phyloP scores from a whole-genome alignment of 37 sponge, comb jelly and placozoan species.

The Cliona cf. orientalis region DNA sequence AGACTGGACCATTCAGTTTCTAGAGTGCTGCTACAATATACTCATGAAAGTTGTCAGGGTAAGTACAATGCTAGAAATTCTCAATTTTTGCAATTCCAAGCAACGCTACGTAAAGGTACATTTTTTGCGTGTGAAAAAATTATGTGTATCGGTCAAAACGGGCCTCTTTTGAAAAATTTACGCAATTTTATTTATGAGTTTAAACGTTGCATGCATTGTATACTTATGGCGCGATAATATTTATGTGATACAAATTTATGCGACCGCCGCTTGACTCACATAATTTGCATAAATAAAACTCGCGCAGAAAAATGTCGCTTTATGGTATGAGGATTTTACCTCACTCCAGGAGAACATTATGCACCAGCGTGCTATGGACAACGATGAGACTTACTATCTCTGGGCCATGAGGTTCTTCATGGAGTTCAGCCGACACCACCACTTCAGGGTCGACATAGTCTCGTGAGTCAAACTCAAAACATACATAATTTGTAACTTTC shows the following conservation, averaged over 20 bases:
- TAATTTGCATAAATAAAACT: too few species aligned
- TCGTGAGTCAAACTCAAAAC: conserved; percentile 37
- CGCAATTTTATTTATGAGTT: too few species aligned
- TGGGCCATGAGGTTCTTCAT: conserved; percentile 91
- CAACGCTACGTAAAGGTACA: neutral
- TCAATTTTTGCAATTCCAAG: neutral
- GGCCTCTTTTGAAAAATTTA: too few species aligned
- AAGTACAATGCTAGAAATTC: neutral
- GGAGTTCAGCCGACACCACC: conserved; percentile 82
- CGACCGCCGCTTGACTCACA: too few species aligned
- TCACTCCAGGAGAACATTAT: conserved; percentile 73
- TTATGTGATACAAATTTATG: too few species aligned
- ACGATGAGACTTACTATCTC: conserved; percentile 96
- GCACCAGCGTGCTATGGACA: conserved; percentile 76
- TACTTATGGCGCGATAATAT: too few species aligned
- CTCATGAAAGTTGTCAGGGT: conserved; percentile 87
- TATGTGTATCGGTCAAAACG: too few species aligned
- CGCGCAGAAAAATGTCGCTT: too few species aligned
- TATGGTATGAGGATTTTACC: too few species aligned
- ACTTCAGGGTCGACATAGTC: conserved; percentile 83
- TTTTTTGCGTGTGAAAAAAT: too few species aligned
- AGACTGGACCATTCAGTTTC: conserved; percentile 79
- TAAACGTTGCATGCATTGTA: too few species aligned
- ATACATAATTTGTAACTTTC: neutral
- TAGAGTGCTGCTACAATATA: conserved; percentile 91